These are phyloP conservation scores for Heliothis subflexa DNA, from an alignment of 1,140 invertebrate species.

Conservation along the genomic window DNA sequence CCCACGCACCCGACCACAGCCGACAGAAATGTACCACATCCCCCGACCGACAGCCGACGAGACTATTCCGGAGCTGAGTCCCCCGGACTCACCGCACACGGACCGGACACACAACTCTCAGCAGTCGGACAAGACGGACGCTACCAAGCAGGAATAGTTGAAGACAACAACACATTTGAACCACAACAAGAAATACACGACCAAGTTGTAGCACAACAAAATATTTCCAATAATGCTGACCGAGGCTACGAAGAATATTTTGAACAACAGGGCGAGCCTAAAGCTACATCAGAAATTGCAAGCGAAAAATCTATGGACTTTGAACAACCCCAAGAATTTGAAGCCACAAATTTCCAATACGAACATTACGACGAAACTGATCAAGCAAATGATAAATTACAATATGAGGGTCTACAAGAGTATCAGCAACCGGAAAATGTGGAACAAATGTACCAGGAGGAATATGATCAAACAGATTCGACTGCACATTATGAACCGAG, in stretches of 20 bases:
- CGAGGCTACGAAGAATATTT: slow-evolving; percentile 43
- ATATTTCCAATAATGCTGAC: slow-evolving; percentile 25
- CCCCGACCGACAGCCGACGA: slow-evolving; percentile 71
- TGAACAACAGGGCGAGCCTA: slow-evolving; percentile 30
- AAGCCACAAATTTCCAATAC: neutral
- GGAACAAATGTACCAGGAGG: too few species aligned
- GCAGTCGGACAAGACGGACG: slow-evolving; percentile 27
- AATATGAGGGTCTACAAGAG: slow-evolving; percentile 73
- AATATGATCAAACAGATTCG: slow-evolving; percentile 48
- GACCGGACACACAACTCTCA: slow-evolving; percentile 51
- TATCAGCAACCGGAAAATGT: slow-evolving; percentile 65
- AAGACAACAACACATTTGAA: neutral
- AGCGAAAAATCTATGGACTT: slow-evolving; percentile 54
- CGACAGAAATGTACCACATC: slow-evolving; percentile 68
- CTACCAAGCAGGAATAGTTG: slow-evolving; percentile 36
- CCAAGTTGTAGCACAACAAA: slow-evolving; percentile 17
- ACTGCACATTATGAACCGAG: slow-evolving; percentile 63
- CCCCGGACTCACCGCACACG: slow-evolving; percentile 72
- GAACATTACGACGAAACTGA: slow-evolving; percentile 44
- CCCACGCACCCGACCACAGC: slow-evolving; percentile 73
- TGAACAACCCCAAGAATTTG: slow-evolving; percentile 57
- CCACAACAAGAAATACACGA: neutral
- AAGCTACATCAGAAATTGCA: slow-evolving; percentile 40
- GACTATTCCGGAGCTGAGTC: slow-evolving; percentile 77
- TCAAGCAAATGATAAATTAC: slow-evolving; percentile 55